Base-by-base conservation (phyloP, 64 coral and sea anemone species). In the Montipora capricornis region DNA sequence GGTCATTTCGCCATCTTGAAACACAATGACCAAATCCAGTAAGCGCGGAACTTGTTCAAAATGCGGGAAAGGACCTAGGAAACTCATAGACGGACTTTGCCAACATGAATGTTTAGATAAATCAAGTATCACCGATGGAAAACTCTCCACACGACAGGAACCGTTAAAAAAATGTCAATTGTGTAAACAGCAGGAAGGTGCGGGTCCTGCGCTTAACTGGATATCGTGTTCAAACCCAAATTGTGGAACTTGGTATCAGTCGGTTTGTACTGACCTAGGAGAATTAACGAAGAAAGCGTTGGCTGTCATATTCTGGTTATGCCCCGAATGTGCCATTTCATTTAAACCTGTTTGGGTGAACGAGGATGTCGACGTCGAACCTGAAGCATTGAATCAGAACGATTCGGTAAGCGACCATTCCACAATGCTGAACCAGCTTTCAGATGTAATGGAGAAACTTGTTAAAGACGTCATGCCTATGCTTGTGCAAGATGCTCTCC, bases 191-290 rank as follows among this genome's bases (percentile, higher is more conserved):
- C 22, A 22, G 22, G 22, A 22, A 22, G 22, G 22, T 22, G 22
- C 22, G 22, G 22, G 22, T 22, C 22, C 22, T 22, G 16, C 20
- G n/a, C 70, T 73, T 29, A 73, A 73, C 17, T 73, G 70, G 70
- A 73, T 73, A 37, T 73, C 70, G 17, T 73, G 70, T 73, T 73
- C 70, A 73, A 73, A 73, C 70, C 70, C 1, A 20, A 29, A 73
- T 24, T 73, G 70, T 73, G 20, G 70, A 73, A 73, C 20, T 73
- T 73, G 70, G 70, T 73, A 73, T 20, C 70, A 73, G 20, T 73
- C 70, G 70, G 70, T 73, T 73, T 73, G 70, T 26, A 73, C 70
- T 73, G 70, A 73, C 70, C 70, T 73, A 73, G 70, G 70, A 73
- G 70, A 73, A 73, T 73, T 9, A 73, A 73, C 70, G 70, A 73